Conservation (phyloP, 2,888 invertebrate genomes). For the Drosophila borealis region DNA sequence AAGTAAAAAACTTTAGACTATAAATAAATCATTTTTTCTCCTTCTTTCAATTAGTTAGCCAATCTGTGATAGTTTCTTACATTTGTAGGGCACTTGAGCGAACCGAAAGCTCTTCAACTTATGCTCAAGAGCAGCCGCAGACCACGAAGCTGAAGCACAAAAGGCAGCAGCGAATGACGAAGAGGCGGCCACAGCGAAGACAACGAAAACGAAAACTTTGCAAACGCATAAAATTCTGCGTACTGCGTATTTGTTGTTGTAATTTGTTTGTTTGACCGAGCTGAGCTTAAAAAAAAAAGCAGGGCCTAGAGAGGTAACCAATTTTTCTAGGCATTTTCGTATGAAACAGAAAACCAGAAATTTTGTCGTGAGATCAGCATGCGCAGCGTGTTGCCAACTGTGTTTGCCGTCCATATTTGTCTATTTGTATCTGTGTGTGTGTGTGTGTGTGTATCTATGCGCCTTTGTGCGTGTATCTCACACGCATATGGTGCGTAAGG, state of each 20-base stretch:
- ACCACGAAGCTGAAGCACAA: slow-evolving; percentile 57
- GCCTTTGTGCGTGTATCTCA: slow-evolving; percentile 47
- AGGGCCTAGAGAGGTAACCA: slow-evolving; percentile 43
- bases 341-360: slow-evolving; percentile 61
- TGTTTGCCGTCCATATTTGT: slow-evolving; percentile 3
- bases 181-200: slow-evolving; percentile 21
- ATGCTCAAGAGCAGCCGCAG: slow-evolving; percentile 18
- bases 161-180: slow-evolving; percentile 34
- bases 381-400: slow-evolving; percentile 60
- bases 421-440: slow-evolving; percentile 11
- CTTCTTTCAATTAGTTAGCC: slow-evolving; percentile 22
- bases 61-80: slow-evolving; percentile 14
- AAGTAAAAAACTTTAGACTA: too few species aligned
- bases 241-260: slow-evolving; percentile 33
- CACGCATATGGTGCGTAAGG: slow-evolving; percentile 77
- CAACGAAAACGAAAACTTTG: slow-evolving; percentile 69
- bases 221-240: slow-evolving; percentile 77
- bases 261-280: slow-evolving; percentile 57
- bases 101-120: slow-evolving; percentile 33
- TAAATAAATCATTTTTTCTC: background rate
- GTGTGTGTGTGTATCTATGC: slow-evolving; percentile 19
- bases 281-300: slow-evolving; percentile 44
- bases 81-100: slow-evolving; percentile 46
- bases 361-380: slow-evolving; percentile 71
- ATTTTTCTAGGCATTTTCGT: slow-evolving; percentile 40